Conservation (phyloP, 2,888 invertebrate species). For the Lepidocyrtinus sp. region DNA sequence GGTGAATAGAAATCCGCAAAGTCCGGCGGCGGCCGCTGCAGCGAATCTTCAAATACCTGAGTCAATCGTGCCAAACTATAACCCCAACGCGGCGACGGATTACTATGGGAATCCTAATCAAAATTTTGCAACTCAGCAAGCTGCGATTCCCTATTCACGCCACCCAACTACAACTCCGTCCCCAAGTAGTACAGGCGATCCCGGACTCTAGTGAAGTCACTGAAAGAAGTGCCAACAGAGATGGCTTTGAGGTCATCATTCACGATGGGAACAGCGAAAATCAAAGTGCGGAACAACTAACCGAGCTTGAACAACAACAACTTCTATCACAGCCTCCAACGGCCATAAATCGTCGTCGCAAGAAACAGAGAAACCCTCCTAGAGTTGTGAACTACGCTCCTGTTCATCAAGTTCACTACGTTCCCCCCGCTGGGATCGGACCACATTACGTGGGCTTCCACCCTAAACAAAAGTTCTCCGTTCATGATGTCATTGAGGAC, state of each 20-base stretch:
- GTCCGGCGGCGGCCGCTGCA: slow-evolving; percentile 40
- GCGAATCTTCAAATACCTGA: slow-evolving; percentile 58
- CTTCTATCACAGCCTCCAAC: slow-evolving; percentile 39
- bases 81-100: slow-evolving; percentile 58
- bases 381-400: slow-evolving; percentile 48
- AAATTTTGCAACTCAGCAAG: slow-evolving; percentile 41
- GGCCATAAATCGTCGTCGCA: slow-evolving; percentile 22
- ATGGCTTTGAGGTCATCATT: slow-evolving; percentile 43
- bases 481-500: slow-evolving; percentile 32
- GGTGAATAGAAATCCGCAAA: slow-evolving; percentile 40
- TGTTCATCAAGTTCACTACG: slow-evolving; percentile 49
- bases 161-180: not conserved
- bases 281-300: slow-evolving; percentile 30
- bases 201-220: slow-evolving; percentile 11
- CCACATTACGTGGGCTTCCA: slow-evolving; percentile 41
- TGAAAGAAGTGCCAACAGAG: slow-evolving; percentile 34
- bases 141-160: slow-evolving; percentile 31
- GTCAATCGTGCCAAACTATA: slow-evolving; percentile 62
- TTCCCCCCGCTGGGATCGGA: slow-evolving; percentile 38
- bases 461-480: slow-evolving; percentile 39
- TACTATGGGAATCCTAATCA: slow-evolving; percentile 67
- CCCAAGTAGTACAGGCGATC: slow-evolving; percentile 24
- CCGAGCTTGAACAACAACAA: slow-evolving; percentile 27
- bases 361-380: slow-evolving; percentile 50
- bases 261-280: slow-evolving; percentile 18